Percentiles rank a stretch among this genome's conserved stretches.
These are phyloP conservation scores for Urosaurus nigricauda DNA, from an alignment of 2,797 vertebrate genomes.

Conservation along the genomic window DNA sequence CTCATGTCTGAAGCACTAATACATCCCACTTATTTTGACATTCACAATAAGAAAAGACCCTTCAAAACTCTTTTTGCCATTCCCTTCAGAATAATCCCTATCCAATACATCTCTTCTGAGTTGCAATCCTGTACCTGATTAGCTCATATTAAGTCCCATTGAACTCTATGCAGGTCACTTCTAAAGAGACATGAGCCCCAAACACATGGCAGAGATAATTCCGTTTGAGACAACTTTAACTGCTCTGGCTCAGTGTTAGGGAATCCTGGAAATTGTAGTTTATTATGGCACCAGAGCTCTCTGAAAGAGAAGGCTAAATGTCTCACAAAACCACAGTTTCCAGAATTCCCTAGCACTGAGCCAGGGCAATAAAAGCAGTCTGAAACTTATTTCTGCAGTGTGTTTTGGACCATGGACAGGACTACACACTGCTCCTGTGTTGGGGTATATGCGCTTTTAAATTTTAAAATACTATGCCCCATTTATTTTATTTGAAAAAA, in stretches of 20 bases:
- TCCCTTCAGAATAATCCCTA: background rate
- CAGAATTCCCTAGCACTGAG: too few relatives aligned
- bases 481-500: background rate
- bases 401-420: background rate
- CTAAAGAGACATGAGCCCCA: background rate
- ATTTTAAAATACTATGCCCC: background rate
- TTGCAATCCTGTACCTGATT: background rate
- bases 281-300: too few relatives aligned
- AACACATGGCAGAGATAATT: too few relatives aligned
- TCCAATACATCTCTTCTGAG: background rate
- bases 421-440: too few relatives aligned
- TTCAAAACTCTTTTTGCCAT: background rate
- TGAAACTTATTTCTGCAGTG: too few relatives aligned
- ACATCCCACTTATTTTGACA: background rate
- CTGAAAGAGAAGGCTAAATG: too few relatives aligned
- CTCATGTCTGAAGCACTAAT: background rate
- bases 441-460: background rate
- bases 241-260: too few relatives aligned
- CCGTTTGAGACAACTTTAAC: too few relatives aligned
- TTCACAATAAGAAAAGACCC: background rate
- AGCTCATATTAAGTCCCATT: too few relatives aligned
- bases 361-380: too few relatives aligned
- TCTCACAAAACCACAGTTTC: too few relatives aligned
- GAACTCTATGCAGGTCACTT: background rate
- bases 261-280: too few relatives aligned